Base-by-base conservation (phyloP, 2,888 invertebrate genomes). In the Drosophila stalkeri region DNA sequence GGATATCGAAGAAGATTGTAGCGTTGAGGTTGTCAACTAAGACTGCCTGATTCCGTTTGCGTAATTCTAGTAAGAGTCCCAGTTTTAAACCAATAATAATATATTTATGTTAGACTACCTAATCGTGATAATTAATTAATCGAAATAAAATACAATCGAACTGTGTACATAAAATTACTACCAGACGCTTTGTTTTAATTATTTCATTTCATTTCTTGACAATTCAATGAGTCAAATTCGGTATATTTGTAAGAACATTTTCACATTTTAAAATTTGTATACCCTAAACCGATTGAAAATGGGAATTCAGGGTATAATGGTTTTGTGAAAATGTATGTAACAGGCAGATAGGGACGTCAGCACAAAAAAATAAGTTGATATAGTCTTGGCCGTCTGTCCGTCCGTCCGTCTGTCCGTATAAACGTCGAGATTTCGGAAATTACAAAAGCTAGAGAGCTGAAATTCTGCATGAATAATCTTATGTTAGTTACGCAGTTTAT, bases 11-110 rank as follows among this genome's bases (percentile, higher is more conserved):
- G 92, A 92, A 44, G 92, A 93, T 65, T 81, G 91, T 56, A 87
- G 91, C 49, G 92, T 93, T 2, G 93, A 93, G 60, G 93, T 93
- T 37, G 93, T 93, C 43, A 93, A 93, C 82, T 93, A 81, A 87
- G 39, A 9, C 16, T 7, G 23, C 3, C 16, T 33, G 9, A 23
- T 23, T 33, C 9, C 12, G 8, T 33, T 33, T 9, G 33, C 11
- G 27, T 37, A 20, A 56, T n/a, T 54, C 23, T n/a, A 41, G 16
- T 51, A 39, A 63, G 20, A 54, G 52, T 55, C 60, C 80, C 69
- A 85, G 64, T 76, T 70, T 35, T 35, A 49, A 70, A 43, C 27
- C 70, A 67, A 31, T 61, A 62, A 33, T 49, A 62, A 33, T 49
- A 27, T 67, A 71, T 49, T 69, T 59, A 46, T 47, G 23, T 47